A percentile compares a stretch with the other conserved stretches of the same genome.
Conservation (phyloP, 2,888 invertebrate species). For the Temnothorax unifasciatus region DNA sequence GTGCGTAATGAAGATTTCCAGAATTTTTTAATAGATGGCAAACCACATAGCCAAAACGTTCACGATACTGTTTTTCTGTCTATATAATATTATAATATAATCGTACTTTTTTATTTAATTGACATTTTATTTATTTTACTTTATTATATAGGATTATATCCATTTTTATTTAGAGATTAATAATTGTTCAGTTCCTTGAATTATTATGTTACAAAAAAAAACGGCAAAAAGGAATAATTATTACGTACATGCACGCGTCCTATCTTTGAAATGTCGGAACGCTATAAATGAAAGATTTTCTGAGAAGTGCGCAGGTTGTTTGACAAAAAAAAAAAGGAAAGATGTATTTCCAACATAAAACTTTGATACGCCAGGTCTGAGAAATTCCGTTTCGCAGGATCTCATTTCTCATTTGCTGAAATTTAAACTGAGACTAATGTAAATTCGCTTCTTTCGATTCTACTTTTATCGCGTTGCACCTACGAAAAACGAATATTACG, state of each 20-base stretch:
- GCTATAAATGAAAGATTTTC: background rate
- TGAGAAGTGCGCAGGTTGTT: background rate
- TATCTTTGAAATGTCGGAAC: background rate
- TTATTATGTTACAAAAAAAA: background rate
- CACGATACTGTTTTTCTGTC: background rate
- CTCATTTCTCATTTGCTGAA: slow-evolving; percentile 20
- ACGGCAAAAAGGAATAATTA: background rate
- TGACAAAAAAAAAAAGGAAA: background rate
- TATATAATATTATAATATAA: background rate
- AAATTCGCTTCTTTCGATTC: slow-evolving; percentile 39
- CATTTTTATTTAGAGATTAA: background rate
- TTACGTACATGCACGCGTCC: background rate
- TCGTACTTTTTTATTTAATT: background rate
- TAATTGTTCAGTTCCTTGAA: background rate
- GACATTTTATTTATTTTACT: background rate
- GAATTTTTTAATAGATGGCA: background rate
- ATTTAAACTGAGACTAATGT: slow-evolving; percentile 33
- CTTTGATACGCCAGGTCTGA: slow-evolving; percentile 7
- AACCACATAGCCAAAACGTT: background rate
- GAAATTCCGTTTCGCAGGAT: background rate
- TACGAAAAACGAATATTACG: slow-evolving; percentile 36
- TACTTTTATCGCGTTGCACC: slow-evolving; percentile 34
- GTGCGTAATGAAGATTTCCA: background rate
- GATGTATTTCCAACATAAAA: background rate
- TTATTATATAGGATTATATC: background rate